Evolutionary conservation across 64 coral and sea anemone genomes (phyloP), one percentile per base, ranked within the genome.

Genomic region (Dendronephthya gigantea): DNA sequence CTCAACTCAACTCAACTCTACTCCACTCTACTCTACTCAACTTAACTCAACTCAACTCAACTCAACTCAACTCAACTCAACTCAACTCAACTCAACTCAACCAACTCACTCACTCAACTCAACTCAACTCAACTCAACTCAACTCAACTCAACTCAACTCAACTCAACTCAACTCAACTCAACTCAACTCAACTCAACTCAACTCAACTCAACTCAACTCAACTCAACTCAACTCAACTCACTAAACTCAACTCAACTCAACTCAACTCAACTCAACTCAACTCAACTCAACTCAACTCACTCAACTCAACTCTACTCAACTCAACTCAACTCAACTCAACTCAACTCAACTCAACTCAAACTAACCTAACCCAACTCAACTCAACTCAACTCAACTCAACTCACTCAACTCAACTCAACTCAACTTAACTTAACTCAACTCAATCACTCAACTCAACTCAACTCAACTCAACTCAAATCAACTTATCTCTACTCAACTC

Each of bases 21-120:
- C 23, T 70, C 23, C 12, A 70, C 23, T n/a, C 23, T 17, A 70
- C 66, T 70, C 66, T 17, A 70, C 66, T 70, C 66, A 9, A 9
- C 66, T 70, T n/a, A 15, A 70, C 23, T 70, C 66, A 70, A 70
- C 66, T 22, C 23, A 9, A 70, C 66, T 22, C 66, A 15, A 15
- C 23, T n/a, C 66, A 70, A 70, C 9, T 70, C 66, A 70, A 70
- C 66, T 70, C 66, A 70, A 70, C 66, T 70, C 66, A 70, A n/a
- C 23, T n/a, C 23, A n/a, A n/a, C 23, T 70, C 23, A 70, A 31
- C 66, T 70, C 23, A 70, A 9, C 66, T 70, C 66, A n/a, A n/a
- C n/a, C n/a, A n/a, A n/a, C n/a, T n/a, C n/a, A n/a, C n/a, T n/a
- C 19, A n/a, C 23, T 70, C 66, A 70, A 31, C 23, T 70, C 66